Percentiles rank a stretch among this genome's conserved stretches.
Evolutionary conservation across 2,113 vertebrate species (phyloP).

Genomic region (Hystrix brachyura): DNA sequence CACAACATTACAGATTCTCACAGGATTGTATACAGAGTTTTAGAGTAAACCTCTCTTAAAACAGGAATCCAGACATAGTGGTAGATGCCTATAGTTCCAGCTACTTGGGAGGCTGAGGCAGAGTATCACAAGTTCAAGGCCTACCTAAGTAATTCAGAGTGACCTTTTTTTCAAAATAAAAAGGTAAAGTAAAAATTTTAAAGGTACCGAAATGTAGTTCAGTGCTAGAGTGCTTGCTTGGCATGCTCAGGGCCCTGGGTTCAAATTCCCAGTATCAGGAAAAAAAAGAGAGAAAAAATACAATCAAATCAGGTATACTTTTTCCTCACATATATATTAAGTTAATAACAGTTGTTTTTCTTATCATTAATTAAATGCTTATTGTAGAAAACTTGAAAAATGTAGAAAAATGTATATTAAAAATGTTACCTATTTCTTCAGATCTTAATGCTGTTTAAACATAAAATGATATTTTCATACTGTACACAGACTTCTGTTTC

Average conservation of each 20-base stretch:
- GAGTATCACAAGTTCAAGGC: neutral
- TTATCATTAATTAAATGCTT: neutral
- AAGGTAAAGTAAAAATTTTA: neutral
- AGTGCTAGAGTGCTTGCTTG: neutral
- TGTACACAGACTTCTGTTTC: neutral
- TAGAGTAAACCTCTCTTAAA: constrained; percentile 2
- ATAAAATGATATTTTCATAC: neutral
- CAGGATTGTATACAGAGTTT: neutral
- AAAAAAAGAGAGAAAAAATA: neutral
- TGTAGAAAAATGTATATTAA: constrained; percentile 16
- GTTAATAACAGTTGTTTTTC: neutral
- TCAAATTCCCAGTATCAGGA: neutral
- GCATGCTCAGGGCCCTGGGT: neutral
- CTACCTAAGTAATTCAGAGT: neutral
- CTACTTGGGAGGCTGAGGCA: neutral
- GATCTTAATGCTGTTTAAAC: neutral
- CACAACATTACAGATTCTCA: neutral
- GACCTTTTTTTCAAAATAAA: neutral
- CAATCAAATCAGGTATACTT: neutral
- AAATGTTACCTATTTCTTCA: constrained; percentile 11
- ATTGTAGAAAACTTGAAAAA: neutral
- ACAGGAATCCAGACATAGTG: neutral
- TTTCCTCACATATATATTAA: neutral
- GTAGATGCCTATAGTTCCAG: neutral
- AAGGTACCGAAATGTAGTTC: neutral